Base-by-base conservation (phyloP, 2,797 vertebrate genomes). In the Enteromius mattozi region DNA sequence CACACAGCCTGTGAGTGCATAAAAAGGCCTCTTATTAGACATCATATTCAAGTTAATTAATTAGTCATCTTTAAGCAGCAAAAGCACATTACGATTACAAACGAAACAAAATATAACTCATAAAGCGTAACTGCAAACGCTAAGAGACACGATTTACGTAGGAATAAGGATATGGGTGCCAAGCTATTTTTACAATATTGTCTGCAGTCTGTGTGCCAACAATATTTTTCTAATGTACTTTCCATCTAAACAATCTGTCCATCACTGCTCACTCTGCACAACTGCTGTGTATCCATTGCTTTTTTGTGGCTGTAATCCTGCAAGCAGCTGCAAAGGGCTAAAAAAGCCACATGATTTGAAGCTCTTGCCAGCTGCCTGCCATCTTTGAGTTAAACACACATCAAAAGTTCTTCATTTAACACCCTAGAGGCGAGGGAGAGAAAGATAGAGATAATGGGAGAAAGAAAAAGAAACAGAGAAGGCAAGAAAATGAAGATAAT, bases 341-440 rank as follows among this genome's bases (percentile, higher is more conserved):
- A 59, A 86, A 81, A 85, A 86, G 54, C 86, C 74, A 77, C 89
- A 90, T 81, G 85, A 80, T 87, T 85, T 87, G 84, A 87, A 81
- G 83, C 63, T 84, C 81, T 78, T 80, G 78, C 82, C 87, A 87
- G 86, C 80, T 90, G 89, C 82, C 81, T 85, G 86, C 86, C 86
- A 90, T 86, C 88, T 85, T 69, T 42, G 80, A 74, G 80, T 80
- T 65, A 78, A 81, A 49, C 86, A 86, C 82, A 85, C 89, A 85
- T 85, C 85, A 88, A 90, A 88, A 85, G 59, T 69, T 80, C 42
- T 68, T 81, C 83, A 82, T 84, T 86, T 71, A 87, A 86, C 85
- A 81, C 40, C 27, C 65, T 71, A 75, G 9, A 70, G 8, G 27
- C 6, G 27, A 0, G 19, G 33, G 61, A 66, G 8, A 49, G 33